A percentile compares a stretch with the other conserved stretches of the same genome.
Evolutionary conservation across 2,113 vertebrate genomes (phyloP).

Genomic region (Cervus canadensis): DNA sequence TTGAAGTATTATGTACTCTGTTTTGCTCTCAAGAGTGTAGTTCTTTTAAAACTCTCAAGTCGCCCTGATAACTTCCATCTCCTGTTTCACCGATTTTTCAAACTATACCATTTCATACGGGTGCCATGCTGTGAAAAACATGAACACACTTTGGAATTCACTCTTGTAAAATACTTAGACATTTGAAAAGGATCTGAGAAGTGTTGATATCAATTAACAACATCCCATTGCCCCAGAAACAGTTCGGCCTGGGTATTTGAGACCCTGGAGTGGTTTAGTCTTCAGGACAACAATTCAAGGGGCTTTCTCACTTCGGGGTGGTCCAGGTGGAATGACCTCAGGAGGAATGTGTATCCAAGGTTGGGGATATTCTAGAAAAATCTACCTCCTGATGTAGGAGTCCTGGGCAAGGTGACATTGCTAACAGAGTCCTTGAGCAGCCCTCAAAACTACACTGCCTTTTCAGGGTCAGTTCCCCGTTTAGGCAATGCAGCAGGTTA

Average conservation of each 20-base stretch:
- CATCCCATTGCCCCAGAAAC: background rate
- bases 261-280: background rate
- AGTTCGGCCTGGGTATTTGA: background rate
- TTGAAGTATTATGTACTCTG: background rate
- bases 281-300: background rate
- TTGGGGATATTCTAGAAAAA: background rate
- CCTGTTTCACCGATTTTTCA: constrained; percentile 62
- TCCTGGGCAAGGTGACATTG: background rate
- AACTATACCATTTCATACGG: constrained; percentile 36
- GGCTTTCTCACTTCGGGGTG: background rate
- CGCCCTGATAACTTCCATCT: constrained; percentile 33
- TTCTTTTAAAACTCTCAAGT: constrained; percentile 17
- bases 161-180: constrained; percentile 34
- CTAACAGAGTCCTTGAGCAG: background rate
- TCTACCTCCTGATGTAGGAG: background rate
- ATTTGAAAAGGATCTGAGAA: background rate
- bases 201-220: constrained; percentile 41
- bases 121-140: constrained; percentile 45
- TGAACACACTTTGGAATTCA: constrained; percentile 42
- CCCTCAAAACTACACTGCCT: background rate
- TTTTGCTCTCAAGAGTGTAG: background rate
- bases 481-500: constrained; percentile 19
- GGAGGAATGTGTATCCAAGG: background rate
- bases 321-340: background rate
- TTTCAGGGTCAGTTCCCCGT: background rate